A percentile compares a stretch with the other conserved stretches of the same genome.
phyloP scores from a whole-genome alignment of 2,888 invertebrate species.

The Drosophila cracens region DNA sequence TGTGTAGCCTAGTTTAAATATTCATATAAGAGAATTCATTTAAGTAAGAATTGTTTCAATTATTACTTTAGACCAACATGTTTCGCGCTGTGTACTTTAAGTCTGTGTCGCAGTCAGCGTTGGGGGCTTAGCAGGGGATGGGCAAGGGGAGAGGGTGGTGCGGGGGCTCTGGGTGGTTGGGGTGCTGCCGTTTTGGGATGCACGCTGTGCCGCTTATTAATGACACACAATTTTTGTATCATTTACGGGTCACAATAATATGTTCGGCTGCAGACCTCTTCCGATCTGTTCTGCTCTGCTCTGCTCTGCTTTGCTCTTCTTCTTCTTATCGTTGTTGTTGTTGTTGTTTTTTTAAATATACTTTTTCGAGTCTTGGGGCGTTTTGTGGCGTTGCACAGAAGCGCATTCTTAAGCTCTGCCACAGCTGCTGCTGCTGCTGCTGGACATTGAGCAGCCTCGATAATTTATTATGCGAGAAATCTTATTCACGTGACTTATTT shows the following conservation, averaged over 20 bases:
- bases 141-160: neutral
- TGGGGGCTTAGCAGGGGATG: neutral
- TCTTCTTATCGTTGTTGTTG: neutral
- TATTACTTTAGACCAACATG: neutral
- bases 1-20: neutral
- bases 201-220: constrained; percentile 79
- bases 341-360: neutral
- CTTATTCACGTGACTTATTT: constrained; percentile 83
- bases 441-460: constrained; percentile 60
- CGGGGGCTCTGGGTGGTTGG: constrained; percentile 6
- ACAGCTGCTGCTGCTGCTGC: constrained; percentile 11
- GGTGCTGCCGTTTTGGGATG: constrained; percentile 40
- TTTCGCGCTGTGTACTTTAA: constrained; percentile 12
- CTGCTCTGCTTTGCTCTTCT: neutral
- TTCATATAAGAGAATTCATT: neutral
- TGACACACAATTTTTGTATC: constrained; percentile 83
- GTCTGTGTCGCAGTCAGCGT: neutral
- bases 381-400: constrained; percentile 72
- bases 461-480: constrained; percentile 84
- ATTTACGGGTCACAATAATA: constrained; percentile 82
- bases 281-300: constrained; percentile 21
- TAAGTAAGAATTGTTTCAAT: neutral
- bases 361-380: neutral
- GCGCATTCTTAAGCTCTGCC: constrained; percentile 72
- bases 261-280: constrained; percentile 38